Conservation (phyloP, 2,888 invertebrate genomes). For the Ormyrus labotus region DNA sequence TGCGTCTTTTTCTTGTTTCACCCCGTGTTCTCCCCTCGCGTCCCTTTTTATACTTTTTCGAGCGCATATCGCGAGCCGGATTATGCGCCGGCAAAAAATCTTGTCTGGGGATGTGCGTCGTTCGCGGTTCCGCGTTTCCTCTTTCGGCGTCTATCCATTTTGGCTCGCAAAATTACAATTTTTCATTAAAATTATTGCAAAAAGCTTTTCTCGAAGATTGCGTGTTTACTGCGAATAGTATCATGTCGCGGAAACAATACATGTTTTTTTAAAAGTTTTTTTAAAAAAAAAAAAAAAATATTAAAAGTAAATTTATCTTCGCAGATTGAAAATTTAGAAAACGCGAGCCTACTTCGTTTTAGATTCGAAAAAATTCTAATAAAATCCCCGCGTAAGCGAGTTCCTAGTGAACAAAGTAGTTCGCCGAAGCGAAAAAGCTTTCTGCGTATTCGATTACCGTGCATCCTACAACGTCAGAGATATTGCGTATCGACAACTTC, state of each 20-base stretch:
- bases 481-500: conserved; percentile 1
- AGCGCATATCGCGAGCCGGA: conserved; percentile 12
- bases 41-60: conserved; percentile 22
- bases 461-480: no score
- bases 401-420: neutral
- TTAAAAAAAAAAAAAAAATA: neutral
- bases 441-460: conserved; percentile 3
- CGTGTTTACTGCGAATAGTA: no score
- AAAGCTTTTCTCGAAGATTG: no score
- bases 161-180: no score
- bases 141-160: no score
- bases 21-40: neutral
- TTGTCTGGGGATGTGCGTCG: neutral
- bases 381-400: no score
- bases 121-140: neutral
- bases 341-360: no score
- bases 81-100: conserved; percentile 21
- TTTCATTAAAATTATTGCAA: no score
- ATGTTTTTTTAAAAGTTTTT: neutral
- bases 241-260: no score
- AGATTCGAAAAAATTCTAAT: no score
- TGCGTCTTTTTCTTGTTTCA: conserved; percentile 41
- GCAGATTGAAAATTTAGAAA: no score
- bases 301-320: neutral
- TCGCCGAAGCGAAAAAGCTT: neutral